phyloP scores from a whole-genome alignment of 2,888 invertebrate species.

The Belgica antarctica region DNA sequence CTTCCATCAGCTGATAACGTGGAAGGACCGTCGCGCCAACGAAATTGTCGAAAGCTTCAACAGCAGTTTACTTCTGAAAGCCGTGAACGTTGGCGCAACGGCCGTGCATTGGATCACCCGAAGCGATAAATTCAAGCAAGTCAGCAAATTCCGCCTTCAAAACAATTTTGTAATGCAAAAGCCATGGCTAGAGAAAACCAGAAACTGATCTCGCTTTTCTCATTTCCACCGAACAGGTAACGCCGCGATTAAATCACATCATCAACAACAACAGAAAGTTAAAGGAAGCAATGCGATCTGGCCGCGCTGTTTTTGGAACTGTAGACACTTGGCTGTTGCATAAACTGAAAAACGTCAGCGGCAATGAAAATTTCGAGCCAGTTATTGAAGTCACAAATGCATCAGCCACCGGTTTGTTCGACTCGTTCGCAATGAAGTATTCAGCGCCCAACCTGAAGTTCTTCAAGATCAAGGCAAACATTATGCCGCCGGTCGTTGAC shows the following conservation, averaged over 20 bases:
- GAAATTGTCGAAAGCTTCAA: conserved; percentile 75
- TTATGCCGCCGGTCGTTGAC: conserved; percentile 79
- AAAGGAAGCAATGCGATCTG: conserved; percentile 61
- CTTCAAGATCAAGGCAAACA: conserved; percentile 63
- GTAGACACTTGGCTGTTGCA: conserved; percentile 92
- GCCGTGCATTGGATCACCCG: conserved; percentile 10
- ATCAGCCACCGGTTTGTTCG: conserved; percentile 88
- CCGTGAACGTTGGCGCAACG: conserved; percentile 48
- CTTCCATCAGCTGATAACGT: conserved; percentile 83
- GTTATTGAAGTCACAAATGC: conserved; percentile 89
- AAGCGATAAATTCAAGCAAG: conserved; percentile 12
- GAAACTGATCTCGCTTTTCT: not conserved
- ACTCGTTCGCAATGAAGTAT: conserved; percentile 89
- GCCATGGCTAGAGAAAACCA: too few relatives aligned
- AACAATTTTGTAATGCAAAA: conserved; percentile 29
- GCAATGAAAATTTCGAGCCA: conserved; percentile 56
- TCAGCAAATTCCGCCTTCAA: not conserved
- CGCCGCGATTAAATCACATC: not conserved
- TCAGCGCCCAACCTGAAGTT: conserved; percentile 68
- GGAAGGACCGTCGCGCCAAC: conserved; percentile 83
- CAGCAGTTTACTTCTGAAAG: conserved; percentile 66
- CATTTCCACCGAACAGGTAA: not conserved
- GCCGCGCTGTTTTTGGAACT: conserved; percentile 77
- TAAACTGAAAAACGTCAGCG: conserved; percentile 61
- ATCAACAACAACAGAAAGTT: conserved; percentile 70